Base-by-base conservation (phyloP, 2,888 invertebrate species). In the Lithosia quadra region DNA sequence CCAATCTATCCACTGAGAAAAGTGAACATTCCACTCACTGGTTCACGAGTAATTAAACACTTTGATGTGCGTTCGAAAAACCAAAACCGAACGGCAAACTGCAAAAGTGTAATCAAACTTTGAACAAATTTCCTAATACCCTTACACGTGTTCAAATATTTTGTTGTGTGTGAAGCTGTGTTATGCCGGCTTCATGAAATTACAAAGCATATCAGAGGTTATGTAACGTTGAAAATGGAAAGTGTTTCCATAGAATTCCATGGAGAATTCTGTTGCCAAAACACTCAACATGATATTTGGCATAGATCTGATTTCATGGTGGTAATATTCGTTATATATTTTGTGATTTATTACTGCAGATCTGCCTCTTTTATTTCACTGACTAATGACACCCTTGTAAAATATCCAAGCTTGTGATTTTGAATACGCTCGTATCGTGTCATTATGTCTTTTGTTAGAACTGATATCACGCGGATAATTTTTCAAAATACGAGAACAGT, bases 321-420 rank as follows among this genome's bases (percentile, higher is more conserved):
- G 34, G 59, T 53, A 59, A 59, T 65, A 39, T 59, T 22, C 49
- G 24, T 36, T 53, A 55, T 18, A 43, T 34, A 36, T 58, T 43
- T 24, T 13, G 21, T 67, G 61, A 67, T 61, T 67, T 62, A 67
- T 67, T 55, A 55, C 61, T 62, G 53, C 60, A 53, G 66, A 67
- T 28, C 34, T 28, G 28, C 28, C n/a, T n/a, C 56, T 55, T 61
- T 36, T 63, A 24, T 56, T 28, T 15, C 22, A 13, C 15, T 15
- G 18, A 15, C 56, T 56, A 56, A 56, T 56, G 56, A 22, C 18
- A 24, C 24, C 18, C 56, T 56, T 15, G 56, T 56, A 28, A 24
- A 49, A 9, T n/a, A n/a, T 18, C 49, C 49, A 49, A 49, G 18
- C n/a, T 49, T 49, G 9, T 1, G n/a, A 43, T 18, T 49, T n/a